phyloP scores from a whole-genome alignment of 2,113 vertebrate species.

The Cebus imitator region DNA sequence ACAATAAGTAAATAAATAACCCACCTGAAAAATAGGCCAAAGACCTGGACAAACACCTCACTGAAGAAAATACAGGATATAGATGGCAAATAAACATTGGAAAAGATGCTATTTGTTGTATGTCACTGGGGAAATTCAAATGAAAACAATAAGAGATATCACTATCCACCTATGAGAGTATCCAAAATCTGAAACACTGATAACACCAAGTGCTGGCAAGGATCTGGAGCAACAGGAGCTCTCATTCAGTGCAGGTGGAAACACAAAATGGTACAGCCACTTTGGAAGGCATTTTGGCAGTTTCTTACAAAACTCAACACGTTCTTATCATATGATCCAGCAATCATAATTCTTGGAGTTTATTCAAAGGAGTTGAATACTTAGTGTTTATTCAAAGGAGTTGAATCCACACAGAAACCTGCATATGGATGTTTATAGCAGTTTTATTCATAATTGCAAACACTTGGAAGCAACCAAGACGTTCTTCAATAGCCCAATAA shows the following conservation, averaged over 20 bases:
- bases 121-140: not conserved
- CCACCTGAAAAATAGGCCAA: not conserved
- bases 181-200: not conserved
- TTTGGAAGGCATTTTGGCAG: not conserved
- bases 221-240: not conserved
- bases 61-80: not conserved
- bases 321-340: not conserved
- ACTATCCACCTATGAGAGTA: not conserved
- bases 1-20: not conserved
- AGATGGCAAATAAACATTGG: not conserved
- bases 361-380: not conserved
- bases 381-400: not conserved
- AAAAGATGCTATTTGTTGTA: not conserved
- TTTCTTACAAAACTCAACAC: not conserved
- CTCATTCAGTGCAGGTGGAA: not conserved
- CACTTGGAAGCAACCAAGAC: not conserved
- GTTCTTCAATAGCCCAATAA: not conserved
- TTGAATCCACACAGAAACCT: not conserved
- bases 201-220: not conserved
- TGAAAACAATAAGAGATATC: not conserved
- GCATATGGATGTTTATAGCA: not conserved
- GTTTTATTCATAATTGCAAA: not conserved
- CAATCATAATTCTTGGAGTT: not conserved
- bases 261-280: too few relatives aligned
- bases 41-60: not conserved